Evolutionary conservation across 2,113 vertebrate species (phyloP).

Genomic region (Cromileptes altivelis): DNA sequence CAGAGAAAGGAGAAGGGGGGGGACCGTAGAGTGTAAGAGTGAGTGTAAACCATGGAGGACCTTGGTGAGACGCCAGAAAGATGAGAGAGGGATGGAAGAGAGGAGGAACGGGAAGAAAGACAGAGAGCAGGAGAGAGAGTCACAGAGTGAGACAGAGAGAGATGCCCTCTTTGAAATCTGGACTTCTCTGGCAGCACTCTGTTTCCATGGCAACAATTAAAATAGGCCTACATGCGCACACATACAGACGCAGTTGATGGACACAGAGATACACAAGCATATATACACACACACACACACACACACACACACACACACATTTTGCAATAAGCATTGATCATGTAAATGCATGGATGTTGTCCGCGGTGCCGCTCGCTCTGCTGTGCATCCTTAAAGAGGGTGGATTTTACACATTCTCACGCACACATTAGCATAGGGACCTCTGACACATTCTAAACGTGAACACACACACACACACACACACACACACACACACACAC

Average conservation of each 20-base stretch:
- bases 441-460: constrained; percentile 18
- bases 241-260: constrained; percentile 76
- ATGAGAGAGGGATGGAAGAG: constrained; percentile 34
- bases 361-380: constrained; percentile 2
- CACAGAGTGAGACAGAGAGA: constrained; percentile 38
- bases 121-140: constrained; percentile 14
- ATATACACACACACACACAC: too few species aligned
- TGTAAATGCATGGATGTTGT: constrained; percentile 43
- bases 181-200: constrained; percentile 85
- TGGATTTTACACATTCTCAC: constrained; percentile 37
- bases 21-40: constrained; percentile 12
- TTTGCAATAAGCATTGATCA: constrained; percentile 59
- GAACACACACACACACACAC: constrained; percentile 34
- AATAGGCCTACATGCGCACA: constrained; percentile 81
- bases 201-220: constrained; percentile 90
- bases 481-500: constrained; percentile 44
- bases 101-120: constrained; percentile 2
- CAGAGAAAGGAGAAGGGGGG: constrained; percentile 2
- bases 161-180: constrained; percentile 82
- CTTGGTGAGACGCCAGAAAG: constrained; percentile 40
- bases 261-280: constrained; percentile 69
- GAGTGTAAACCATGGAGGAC: constrained; percentile 41
- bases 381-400: constrained; percentile 30
- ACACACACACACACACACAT: constrained; percentile 26
- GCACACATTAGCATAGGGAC: constrained; percentile 49